These are phyloP conservation scores for Hydropsyche tenuis DNA, from an alignment of 1,140 invertebrate genomes.

Conservation along the genomic window DNA sequence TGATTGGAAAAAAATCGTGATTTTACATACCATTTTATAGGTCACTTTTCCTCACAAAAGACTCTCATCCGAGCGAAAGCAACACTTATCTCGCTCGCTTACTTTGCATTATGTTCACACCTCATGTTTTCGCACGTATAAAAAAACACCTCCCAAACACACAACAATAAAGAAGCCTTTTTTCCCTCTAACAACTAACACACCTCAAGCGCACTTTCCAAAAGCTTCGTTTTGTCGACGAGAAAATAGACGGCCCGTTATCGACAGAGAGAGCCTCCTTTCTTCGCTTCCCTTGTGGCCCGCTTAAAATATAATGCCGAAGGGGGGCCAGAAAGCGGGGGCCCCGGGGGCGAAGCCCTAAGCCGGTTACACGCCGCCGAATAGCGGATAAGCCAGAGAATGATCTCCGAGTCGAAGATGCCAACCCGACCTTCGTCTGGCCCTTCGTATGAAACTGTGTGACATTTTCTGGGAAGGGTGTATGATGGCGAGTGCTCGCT, in stretches of 20 bases:
- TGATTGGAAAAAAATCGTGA: too few relatives aligned
- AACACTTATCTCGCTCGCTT: too few relatives aligned
- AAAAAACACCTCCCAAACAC: too few relatives aligned
- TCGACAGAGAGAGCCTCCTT: neutral
- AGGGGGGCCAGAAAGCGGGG: neutral
- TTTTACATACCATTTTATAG: too few relatives aligned
- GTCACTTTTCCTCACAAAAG: too few relatives aligned
- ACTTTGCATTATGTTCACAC: too few relatives aligned
- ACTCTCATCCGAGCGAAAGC: too few relatives aligned
- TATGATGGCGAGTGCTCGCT: neutral
- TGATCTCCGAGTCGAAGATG: conserved; percentile 32
- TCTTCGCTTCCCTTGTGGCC: neutral
- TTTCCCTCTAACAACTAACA: too few relatives aligned
- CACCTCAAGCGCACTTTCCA: neutral
- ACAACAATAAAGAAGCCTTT: too few relatives aligned
- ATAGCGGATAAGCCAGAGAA: conserved; percentile 43
- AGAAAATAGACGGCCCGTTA: neutral
- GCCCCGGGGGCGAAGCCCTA: conserved; percentile 25
- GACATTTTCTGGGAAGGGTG: conserved; percentile 1
- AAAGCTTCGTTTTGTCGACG: conserved; percentile 3
- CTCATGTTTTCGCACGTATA: too few relatives aligned
- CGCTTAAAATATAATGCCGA: neutral
- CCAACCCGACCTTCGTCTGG: neutral
- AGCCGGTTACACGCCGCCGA: conserved; percentile 43
- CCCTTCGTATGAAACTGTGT: neutral